Base-by-base conservation (phyloP, 2,888 invertebrate species). In the Campaea margaritaria region DNA sequence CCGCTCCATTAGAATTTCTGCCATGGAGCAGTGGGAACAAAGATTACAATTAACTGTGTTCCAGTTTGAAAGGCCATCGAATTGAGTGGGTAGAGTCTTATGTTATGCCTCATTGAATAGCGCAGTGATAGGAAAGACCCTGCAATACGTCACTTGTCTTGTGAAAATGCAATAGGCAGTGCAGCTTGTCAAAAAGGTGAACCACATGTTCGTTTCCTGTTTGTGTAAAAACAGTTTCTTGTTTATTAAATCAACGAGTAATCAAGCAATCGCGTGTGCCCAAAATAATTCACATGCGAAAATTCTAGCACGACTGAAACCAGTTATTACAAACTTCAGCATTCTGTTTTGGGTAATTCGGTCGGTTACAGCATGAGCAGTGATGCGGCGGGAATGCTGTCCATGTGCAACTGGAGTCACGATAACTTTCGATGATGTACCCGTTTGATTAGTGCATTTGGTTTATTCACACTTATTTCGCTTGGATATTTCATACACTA, bases 341-440 rank as follows among this genome's bases (percentile, higher is more conserved):
- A 5, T 28, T 1, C 61, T 47, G 63, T 67, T 65, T 65, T 64
- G 62, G 59, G 50, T 60, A 52, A 52, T 67, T 71, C 71, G 62
- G 60, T 43, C 61, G 69, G 66, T 80, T 80, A 78, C 73, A 58
- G 66, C 64, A 76, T 52, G 68, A 28, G 58, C 75, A 74, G 55
- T 68, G 74, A 68, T 64, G 75, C 79, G 72, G 50, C 45, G 51
- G 68, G 36, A 54, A 68, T 65, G 64, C 55, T 41, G 68, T 58
- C 42, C 28, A 53, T 62, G 59, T 62, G 57, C 55, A 70, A 67
- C 62, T 61, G 42, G 31, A 54, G 53, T 48, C 69, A 64, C 65
- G 65, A 65, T 66, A 70, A 61, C 38, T 58, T 68, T 39, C 16
- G 12, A 46, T 36, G 41, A 21, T n/a, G 13, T 36, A 46, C 59